These are phyloP conservation scores for Polylopha cassiicola DNA, from an alignment of 2,888 invertebrate species.

Conservation along the genomic window DNA sequence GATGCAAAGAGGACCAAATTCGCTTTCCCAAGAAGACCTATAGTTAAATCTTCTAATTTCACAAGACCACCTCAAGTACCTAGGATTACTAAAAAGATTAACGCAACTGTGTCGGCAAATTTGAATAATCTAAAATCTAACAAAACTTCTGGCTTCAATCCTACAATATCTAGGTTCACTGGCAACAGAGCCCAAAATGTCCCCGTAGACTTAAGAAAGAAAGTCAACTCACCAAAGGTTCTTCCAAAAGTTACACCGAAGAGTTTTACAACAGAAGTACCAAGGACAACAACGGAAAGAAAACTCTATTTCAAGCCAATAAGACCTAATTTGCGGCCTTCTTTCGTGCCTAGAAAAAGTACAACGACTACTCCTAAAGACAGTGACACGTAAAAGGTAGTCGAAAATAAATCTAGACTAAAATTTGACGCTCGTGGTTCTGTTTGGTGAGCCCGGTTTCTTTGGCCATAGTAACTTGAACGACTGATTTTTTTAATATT, in stretches of 20 bases:
- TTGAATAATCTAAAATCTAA: slow-evolving; percentile 46
- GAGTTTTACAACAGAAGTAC: slow-evolving; percentile 56
- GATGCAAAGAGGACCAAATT: slow-evolving; percentile 62
- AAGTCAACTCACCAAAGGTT: slow-evolving; percentile 22
- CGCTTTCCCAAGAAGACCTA: slow-evolving; percentile 58
- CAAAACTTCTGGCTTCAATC: slow-evolving; percentile 54
- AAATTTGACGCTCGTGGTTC: slow-evolving; percentile 27
- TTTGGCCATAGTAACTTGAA: slow-evolving; percentile 48
- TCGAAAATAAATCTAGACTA: slow-evolving; percentile 19
- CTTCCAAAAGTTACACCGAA: slow-evolving; percentile 39
- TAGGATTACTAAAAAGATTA: slow-evolving; percentile 46
- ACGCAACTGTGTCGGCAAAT: slow-evolving; percentile 40
- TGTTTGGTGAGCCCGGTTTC: slow-evolving; percentile 39
- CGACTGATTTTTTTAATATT: slow-evolving; percentile 26
- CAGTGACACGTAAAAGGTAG: slow-evolving; percentile 29
- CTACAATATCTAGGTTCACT: slow-evolving; percentile 55
- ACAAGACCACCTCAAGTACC: slow-evolving; percentile 42
- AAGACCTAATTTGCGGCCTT: slow-evolving; percentile 59
- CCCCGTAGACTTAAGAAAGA: slow-evolving; percentile 60
- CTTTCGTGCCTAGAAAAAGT: slow-evolving; percentile 59
- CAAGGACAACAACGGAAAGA: slow-evolving; percentile 59
- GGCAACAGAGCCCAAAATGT: slow-evolving; percentile 61
- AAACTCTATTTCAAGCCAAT: slow-evolving; percentile 58
- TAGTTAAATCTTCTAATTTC: slow-evolving; percentile 52
- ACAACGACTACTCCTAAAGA: slow-evolving; percentile 43